Evolutionary conservation across 2,113 vertebrate genomes (phyloP).

Genomic region (Poicephalus gulielmi): DNA sequence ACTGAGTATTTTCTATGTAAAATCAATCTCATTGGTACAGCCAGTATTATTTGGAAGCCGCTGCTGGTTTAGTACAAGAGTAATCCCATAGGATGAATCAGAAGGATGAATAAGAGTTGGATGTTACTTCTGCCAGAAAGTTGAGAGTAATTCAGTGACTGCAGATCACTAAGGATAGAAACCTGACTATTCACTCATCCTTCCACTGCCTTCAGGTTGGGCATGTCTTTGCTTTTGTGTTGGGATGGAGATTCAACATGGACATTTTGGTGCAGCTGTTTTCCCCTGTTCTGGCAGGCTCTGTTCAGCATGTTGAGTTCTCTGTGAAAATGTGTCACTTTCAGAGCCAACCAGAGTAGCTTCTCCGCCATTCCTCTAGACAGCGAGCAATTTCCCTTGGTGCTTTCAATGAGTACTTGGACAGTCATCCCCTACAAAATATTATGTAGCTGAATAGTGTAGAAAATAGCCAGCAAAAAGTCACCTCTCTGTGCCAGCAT

Average conservation of each 20-base stretch:
- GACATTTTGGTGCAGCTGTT: background rate
- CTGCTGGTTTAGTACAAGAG: background rate
- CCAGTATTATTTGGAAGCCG: background rate
- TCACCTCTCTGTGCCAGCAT: background rate
- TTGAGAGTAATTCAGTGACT: background rate
- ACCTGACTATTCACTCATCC: background rate
- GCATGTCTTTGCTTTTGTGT: rapidly evolving
- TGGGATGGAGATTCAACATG: rapidly evolving
- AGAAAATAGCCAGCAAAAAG: background rate
- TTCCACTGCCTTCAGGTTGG: background rate
- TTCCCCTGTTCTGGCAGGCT: background rate
- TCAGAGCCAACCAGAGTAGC: background rate
- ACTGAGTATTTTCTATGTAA: rapidly evolving
- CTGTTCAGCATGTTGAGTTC: background rate
- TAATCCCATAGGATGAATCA: background rate
- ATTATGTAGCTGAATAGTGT: rapidly evolving
- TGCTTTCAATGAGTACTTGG: background rate
- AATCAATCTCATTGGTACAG: background rate
- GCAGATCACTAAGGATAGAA: background rate
- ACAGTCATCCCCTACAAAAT: background rate
- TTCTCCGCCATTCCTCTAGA: background rate
- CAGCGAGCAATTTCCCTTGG: rapidly evolving
- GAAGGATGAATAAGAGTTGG: rapidly evolving
- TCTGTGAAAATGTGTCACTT: background rate
- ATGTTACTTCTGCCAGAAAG: background rate